Evolutionary conservation across 2,113 vertebrate genomes (phyloP).

Genomic region (Pangasianodon hypophthalmus): DNA sequence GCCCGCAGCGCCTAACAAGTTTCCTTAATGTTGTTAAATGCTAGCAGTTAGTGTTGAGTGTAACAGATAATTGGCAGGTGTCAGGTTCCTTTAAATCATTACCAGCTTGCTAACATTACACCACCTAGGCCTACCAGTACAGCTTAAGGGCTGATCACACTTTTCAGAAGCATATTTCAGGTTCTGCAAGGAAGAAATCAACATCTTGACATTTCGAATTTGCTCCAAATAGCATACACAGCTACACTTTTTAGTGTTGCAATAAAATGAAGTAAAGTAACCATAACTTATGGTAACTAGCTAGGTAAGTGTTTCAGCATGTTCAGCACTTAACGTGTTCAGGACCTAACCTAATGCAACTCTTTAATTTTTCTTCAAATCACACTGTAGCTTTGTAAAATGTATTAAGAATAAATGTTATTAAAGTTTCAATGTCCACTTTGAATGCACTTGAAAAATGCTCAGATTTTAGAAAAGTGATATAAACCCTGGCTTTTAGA

Average conservation of each 20-base stretch:
- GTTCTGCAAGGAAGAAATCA: neutral
- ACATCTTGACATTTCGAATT: neutral
- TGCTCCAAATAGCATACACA: neutral
- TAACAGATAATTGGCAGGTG: neutral
- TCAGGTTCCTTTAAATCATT: conserved; percentile 1
- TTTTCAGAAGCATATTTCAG: no score
- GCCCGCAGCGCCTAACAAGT: neutral
- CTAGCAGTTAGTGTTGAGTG: no score
- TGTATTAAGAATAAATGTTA: neutral
- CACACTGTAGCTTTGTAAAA: neutral
- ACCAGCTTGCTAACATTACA: neutral
- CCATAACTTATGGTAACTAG: neutral
- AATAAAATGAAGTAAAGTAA: neutral
- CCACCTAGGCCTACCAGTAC: neutral
- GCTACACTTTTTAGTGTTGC: neutral
- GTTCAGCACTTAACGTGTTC: neutral
- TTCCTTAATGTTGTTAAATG: neutral
- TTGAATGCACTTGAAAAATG: neutral
- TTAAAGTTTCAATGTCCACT: neutral
- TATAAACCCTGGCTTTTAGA: neutral
- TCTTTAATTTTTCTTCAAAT: neutral
- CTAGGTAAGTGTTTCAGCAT: neutral
- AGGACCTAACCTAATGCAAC: neutral
- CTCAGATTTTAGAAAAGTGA: neutral
- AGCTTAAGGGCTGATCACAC: neutral